These are phyloP conservation scores for Dynastes maya DNA, from an alignment of 2,888 invertebrate species.

Conservation along the genomic window DNA sequence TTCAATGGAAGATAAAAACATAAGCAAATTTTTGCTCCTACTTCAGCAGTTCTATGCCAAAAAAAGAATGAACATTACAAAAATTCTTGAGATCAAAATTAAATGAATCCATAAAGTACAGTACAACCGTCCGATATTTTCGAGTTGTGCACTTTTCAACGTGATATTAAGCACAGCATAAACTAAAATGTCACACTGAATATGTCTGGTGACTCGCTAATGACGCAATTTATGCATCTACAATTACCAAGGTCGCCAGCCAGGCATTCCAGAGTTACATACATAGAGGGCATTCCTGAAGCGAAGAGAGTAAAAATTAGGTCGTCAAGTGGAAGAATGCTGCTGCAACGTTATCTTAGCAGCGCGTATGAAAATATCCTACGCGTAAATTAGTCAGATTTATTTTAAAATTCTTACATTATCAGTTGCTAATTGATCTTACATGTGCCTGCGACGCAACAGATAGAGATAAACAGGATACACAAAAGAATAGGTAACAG, in stretches of 20 bases:
- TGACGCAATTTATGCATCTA: slow-evolving; percentile 42
- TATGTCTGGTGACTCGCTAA: slow-evolving; percentile 18
- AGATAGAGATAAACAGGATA: not conserved
- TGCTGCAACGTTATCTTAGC: slow-evolving; percentile 34
- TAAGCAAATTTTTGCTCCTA: no score
- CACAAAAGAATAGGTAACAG: not conserved
- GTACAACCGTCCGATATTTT: not conserved
- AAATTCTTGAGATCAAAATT: not conserved
- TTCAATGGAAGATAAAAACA: no score
- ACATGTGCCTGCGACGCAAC: not conserved
- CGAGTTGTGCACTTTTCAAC: not conserved
- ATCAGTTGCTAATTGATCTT: not conserved
- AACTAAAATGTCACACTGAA: slow-evolving; percentile 23
- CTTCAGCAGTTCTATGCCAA: no score
- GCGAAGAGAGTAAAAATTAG: slow-evolving; percentile 43
- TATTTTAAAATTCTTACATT: slow-evolving; percentile 28
- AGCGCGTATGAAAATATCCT: slow-evolving; percentile 28
- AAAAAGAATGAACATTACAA: no score
- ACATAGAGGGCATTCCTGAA: slow-evolving; percentile 33
- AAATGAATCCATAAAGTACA: not conserved
- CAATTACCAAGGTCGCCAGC: slow-evolving; percentile 37
- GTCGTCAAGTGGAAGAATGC: slow-evolving; percentile 45
- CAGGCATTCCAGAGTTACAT: slow-evolving; percentile 33
- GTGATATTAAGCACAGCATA: slow-evolving; percentile 26
- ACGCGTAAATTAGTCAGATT: slow-evolving; percentile 15